Percentiles rank a stretch among this genome's conserved stretches.
Evolutionary conservation across 2,113 vertebrate genomes (phyloP).

Genomic region (Lagopus leucura): DNA sequence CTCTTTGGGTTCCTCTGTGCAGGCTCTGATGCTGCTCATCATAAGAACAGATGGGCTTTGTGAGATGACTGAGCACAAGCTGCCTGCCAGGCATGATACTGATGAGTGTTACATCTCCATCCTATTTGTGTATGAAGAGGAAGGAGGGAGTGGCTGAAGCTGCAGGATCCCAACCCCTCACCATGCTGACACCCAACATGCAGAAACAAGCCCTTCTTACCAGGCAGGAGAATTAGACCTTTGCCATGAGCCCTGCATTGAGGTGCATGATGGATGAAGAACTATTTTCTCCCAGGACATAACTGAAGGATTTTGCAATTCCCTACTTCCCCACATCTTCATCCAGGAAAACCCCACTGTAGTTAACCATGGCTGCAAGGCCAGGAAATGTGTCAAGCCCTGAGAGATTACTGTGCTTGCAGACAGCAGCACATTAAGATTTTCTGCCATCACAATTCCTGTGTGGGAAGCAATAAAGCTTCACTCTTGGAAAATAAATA

Average conservation of each 20-base stretch:
- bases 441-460: not conserved
- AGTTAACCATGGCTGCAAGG: not conserved
- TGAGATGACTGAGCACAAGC: not conserved
- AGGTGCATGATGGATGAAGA: not conserved
- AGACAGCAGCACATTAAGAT: not conserved
- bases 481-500: not conserved
- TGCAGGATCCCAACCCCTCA: not conserved
- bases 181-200: accelerated
- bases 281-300: not conserved
- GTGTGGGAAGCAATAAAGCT: not conserved
- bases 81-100: not conserved
- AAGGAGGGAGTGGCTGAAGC: not conserved
- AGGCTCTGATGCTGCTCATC: not conserved
- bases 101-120: not conserved
- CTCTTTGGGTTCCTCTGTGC: not conserved
- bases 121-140: not conserved
- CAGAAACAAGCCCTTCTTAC: not conserved
- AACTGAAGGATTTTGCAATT: not conserved
- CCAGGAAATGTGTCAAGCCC: not conserved
- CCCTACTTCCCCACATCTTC: not conserved
- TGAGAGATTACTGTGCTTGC: not conserved
- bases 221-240: not conserved
- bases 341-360: not conserved
- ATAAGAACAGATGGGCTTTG: not conserved
- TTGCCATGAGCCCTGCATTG: not conserved